Base-by-base conservation (phyloP, 1,140 invertebrate genomes). In the Drosophila kohkoa region DNA sequence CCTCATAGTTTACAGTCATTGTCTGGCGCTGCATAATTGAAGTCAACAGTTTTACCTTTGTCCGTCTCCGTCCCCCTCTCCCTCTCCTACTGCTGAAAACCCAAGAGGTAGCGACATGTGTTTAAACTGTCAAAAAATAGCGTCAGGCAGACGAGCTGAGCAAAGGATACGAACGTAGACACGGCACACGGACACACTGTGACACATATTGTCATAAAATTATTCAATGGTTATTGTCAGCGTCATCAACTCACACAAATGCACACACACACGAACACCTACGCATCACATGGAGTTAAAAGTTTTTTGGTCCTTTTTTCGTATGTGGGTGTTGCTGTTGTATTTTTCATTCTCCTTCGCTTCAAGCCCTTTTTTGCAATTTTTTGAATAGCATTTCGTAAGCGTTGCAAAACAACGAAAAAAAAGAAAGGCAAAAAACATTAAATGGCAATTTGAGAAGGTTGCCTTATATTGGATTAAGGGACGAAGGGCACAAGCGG, bases 121-220 rank as follows among this genome's bases (percentile, higher is more conserved):
- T 79, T 89, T 90, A 89, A 89, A 90, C 78, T 89, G 85, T 81
- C 86, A 82, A 81, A 80, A 89, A 85, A 83, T 82, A 75, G 67
- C 73, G 77, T 63, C 28, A 63, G n/a, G 1, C n/a, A 38, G 8
- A 55, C 35, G 5, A 8, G 49, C 38, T 59, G 35, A 38, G 35
- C 35, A 38, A 38, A 49, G 54, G 55, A 70, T 75, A 76, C 69
- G 65, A 60, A 43, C 15, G 1, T 28, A 32, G 46, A 49, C 59
- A 66, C 32, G 58, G 57, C 46, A 25, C 35, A 62, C 41, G 52
- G 58, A 75, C 76, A 77, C 77, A 64, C 70, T 91, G 78, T 90
- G 88, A 90, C 88, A 91, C 88, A 90, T 90, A 91, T 91, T 91
- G 88, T 91, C 88, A 91, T 88, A 91, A 90, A 90, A 91, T 90